Base-by-base conservation (phyloP, 2,888 invertebrate genomes). In the Unio pictorum region DNA sequence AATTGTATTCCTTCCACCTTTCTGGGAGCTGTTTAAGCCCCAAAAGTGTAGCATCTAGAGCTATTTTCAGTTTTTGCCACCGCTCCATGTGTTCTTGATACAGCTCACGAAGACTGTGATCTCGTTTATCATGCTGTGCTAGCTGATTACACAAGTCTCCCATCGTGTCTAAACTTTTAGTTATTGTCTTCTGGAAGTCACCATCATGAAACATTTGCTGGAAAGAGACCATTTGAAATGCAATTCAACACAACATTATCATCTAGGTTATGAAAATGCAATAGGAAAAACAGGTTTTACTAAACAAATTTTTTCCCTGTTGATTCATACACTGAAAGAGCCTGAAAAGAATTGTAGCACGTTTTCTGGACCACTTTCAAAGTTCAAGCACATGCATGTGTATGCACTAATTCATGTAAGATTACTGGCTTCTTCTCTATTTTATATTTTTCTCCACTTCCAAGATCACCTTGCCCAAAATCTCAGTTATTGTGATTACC, bases 1-100 rank as follows among this genome's bases (percentile, higher is more conserved):
- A 92, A 86, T 94, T 94, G 83, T 98, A 98, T 0, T 94, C 93
- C 69, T 95, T 94, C 97, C 97, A 97, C 85, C 96, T 95, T 60
- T 95, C 95, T 0, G 97, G 97, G 68, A 97, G 95, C 87, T 96
- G 94, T 80, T 95, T 95, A 67, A 95, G 89, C 73, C 94, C 93
- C 78, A 93, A 92, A 67, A 92, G 93, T 81, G 97, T 92, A 73
- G 93, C 92, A 81, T 95, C 94, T 57, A 96, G 93, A 85, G 93
- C 93, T 30, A 93, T 92, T 3, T 93, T 93, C 0, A 95, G 92
- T 57, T 92, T 92, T 72, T 94, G 93, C 95, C 96, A 97, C 75
- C 94, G 93, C 63, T 93, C 92, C 86, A 94, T 93, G 61, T 95
- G 94, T 74, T 92, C 93, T 62, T 93, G 92, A 28, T 94, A 92